Evolutionary conservation across 64 coral and sea anemone genomes (phyloP), one percentile per base, ranked within the genome.

Genomic region (Cladopsammia gracilis): DNA sequence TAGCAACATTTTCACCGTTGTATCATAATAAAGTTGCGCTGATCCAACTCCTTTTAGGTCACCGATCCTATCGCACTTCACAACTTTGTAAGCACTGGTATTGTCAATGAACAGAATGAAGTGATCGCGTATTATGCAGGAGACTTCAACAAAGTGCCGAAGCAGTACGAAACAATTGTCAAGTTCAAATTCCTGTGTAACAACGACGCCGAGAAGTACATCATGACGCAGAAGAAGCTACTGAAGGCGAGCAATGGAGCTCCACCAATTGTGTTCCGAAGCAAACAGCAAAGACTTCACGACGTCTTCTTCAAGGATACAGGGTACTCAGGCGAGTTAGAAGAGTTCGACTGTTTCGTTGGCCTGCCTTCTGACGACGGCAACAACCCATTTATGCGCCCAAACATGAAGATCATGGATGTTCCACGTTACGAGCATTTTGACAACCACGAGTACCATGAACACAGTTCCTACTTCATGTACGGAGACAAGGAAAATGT

Each of bases 31-130:
- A 88, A 23, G 61, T 62, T 16, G n/a, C 1, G 3, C 24, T 60
- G 18, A 6, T 76, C 8, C 48, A 34, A 34, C 46, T 81, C 34
- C 3, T 71, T 44, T 73, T 16, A 92, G 90, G 81, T 47, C 4
- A 75, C 70, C 10, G 90, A 92, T 77, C 82, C 81, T 6, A 77
- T 62, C 20, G 90, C 56, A 13, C 58, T 75, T 43, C 90, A 92
- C 83, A 73, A 85, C 81, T 92, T 92, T 69, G 82, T 92, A 13
- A 85, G 68, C 42, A 92, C 80, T 6, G 90, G 90, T 65, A 44
- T 64, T 12, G 20, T 86, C 54, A 79, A 85, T 50, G 25, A 76
- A 4, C 6, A 87, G 1, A 72, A 71, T 8, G 59, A 86, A 45
- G 72, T 92, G 70, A 76, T 92, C 50, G 70, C 72, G 12, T 86